Conservation (phyloP, 2,888 invertebrate genomes). For the Terebella lapidaria region DNA sequence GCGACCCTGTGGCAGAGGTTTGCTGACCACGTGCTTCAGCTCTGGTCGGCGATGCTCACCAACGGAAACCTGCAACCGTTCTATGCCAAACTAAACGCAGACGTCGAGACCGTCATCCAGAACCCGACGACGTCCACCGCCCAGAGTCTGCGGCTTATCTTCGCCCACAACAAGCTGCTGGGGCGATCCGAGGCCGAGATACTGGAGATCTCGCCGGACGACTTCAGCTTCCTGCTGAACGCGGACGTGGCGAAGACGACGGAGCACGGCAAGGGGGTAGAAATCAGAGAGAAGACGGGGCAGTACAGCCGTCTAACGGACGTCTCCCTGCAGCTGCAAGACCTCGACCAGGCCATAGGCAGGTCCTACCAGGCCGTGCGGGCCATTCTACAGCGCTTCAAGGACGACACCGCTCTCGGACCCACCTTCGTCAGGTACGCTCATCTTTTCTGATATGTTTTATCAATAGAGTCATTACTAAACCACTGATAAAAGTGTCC, state of each 20-base stretch:
- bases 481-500: too few species aligned
- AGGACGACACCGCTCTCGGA: background rate
- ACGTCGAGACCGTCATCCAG: constrained; percentile 13
- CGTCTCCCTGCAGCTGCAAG: background rate
- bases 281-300: background rate
- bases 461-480: too few species aligned
- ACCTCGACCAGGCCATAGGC: background rate
- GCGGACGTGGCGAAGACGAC: constrained; percentile 9
- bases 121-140: constrained; percentile 7
- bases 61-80: constrained; percentile 13
- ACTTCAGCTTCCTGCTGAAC: constrained; percentile 14
- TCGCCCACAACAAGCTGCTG: constrained; percentile 10
- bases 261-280: background rate
- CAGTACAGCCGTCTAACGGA: background rate
- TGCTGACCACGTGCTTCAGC: background rate
- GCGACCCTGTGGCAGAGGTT: background rate
- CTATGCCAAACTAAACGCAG: constrained; percentile 16
- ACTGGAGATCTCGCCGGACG: background rate
- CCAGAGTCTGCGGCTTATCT: background rate
- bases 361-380: background rate
- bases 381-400: background rate
- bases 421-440: background rate
- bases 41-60: constrained; percentile 14
- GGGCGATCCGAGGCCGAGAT: background rate
- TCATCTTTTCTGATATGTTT: too few species aligned